Conservation (phyloP, 2,888 invertebrate genomes). For the Matsumyia berberina region DNA sequence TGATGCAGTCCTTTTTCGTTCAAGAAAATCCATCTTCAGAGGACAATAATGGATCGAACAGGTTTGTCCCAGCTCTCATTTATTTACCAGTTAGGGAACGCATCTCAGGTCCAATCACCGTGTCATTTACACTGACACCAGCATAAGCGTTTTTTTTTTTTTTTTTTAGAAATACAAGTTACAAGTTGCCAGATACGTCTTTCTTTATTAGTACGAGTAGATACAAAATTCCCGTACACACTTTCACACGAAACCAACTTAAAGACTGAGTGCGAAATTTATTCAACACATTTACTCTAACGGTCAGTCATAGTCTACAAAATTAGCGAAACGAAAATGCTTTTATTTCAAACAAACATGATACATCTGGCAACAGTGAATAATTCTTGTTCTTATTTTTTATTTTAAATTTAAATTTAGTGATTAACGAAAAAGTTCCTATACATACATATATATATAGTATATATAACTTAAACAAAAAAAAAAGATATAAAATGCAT, state of each 20-base stretch:
- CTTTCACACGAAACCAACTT: constrained; percentile 55
- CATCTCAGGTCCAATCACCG: constrained; percentile 93
- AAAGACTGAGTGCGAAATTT: constrained; percentile 76
- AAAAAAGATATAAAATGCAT: constrained; percentile 53
- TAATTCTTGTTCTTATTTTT: constrained; percentile 71
- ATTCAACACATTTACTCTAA: constrained; percentile 63
- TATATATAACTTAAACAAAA: constrained; percentile 69
- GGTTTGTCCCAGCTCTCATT: constrained; percentile 95
- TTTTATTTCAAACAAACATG: constrained; percentile 7
- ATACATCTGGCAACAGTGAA: constrained; percentile 55
- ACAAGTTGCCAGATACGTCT: constrained; percentile 48
- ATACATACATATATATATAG: constrained; percentile 77
- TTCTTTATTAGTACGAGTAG: constrained; percentile 17
- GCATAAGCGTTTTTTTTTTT: constrained; percentile 86
- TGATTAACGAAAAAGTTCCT: constrained; percentile 83
- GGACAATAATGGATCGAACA: constrained; percentile 79
- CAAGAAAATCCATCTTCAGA: constrained; percentile 85
- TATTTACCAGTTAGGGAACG: constrained; percentile 96
- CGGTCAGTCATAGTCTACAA: constrained; percentile 61
- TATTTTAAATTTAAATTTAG: constrained; percentile 79
- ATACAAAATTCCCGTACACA: constrained; percentile 23
- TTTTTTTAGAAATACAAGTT: constrained; percentile 32
- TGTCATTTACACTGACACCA: constrained; percentile 96
- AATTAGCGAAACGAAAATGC: constrained; percentile 4
- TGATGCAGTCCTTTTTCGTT: constrained; percentile 97